phyloP scores from a whole-genome alignment of 2,888 invertebrate genomes.

The Noctua comes region DNA sequence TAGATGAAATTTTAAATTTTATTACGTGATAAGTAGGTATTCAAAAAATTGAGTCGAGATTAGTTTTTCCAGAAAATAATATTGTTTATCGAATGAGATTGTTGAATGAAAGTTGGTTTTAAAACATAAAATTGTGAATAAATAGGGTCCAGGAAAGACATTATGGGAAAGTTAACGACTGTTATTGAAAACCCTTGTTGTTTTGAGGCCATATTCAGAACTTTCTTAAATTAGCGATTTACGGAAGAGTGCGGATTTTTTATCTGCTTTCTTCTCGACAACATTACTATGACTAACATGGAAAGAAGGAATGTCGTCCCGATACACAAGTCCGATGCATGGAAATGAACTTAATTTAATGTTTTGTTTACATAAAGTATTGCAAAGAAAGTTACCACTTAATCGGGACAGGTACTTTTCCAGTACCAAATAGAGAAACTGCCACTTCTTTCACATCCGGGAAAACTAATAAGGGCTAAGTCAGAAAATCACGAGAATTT shows the following conservation, averaged over 20 bases:
- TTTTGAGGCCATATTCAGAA: neutral
- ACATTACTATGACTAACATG: conserved; percentile 11
- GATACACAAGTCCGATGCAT: conserved; percentile 20
- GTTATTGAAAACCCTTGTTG: neutral
- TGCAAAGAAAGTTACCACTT: conserved; percentile 1
- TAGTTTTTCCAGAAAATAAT: neutral
- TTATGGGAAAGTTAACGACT: neutral
- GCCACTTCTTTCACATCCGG: conserved; percentile 4
- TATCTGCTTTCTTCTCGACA: conserved; percentile 34
- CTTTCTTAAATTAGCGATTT: conserved; percentile 23
- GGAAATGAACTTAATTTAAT: conserved; percentile 44
- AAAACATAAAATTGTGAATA: neutral
- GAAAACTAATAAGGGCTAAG: conserved; percentile 6
- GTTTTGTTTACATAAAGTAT: conserved; percentile 48
- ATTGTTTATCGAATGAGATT: neutral
- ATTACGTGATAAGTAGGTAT: neutral
- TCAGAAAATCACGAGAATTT: conserved; percentile 15
- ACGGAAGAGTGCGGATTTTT: conserved; percentile 16
- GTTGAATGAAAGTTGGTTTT: conserved; percentile 2
- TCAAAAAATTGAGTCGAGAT: neutral
- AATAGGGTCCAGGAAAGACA: neutral
- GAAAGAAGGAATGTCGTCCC: conserved; percentile 6
- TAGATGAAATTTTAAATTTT: neutral
- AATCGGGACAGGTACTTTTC: neutral
- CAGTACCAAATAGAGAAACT: conserved; percentile 15